These are phyloP conservation scores for Muscidifurax raptorellus DNA, from an alignment of 1,140 invertebrate species.

Conservation along the genomic window DNA sequence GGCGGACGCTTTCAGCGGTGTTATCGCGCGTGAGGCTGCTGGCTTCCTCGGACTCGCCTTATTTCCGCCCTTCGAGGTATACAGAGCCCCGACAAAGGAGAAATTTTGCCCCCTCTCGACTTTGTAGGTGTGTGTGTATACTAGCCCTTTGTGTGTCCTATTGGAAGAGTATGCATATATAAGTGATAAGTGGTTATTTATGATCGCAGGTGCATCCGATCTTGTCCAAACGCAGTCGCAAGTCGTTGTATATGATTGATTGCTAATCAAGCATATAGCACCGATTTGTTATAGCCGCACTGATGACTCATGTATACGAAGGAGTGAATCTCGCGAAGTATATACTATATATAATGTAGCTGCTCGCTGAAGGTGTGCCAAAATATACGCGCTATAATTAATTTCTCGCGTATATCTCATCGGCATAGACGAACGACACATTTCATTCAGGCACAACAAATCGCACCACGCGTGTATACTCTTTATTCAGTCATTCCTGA, in stretches of 20 bases:
- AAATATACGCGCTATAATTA: too few relatives aligned
- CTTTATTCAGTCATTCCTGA: constrained; percentile 8
- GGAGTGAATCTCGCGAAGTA: too few relatives aligned
- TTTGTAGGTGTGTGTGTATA: not conserved
- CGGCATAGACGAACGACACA: not conserved
- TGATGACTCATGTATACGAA: too few relatives aligned
- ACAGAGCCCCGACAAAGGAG: constrained; percentile 23
- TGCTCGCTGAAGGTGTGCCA: too few relatives aligned
- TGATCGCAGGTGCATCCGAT: not conserved
- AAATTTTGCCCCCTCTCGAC: constrained; percentile 7
- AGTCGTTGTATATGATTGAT: not conserved
- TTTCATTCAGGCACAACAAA: not conserved
- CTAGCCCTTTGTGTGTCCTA: too few relatives aligned
- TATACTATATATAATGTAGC: too few relatives aligned
- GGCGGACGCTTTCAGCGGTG: constrained; percentile 45
- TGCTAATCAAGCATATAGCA: not conserved
- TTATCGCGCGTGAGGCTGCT: constrained; percentile 52
- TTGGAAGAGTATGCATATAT: not conserved
- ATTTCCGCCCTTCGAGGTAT: constrained; percentile 22
- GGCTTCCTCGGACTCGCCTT: constrained; percentile 26
- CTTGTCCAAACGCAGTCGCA: not conserved
- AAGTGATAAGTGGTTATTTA: not conserved
- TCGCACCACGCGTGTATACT: too few relatives aligned
- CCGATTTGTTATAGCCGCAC: too few relatives aligned
- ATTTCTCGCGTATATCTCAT: too few relatives aligned